Conservation (phyloP, 2,888 invertebrate species). For the Spodoptera littoralis region DNA sequence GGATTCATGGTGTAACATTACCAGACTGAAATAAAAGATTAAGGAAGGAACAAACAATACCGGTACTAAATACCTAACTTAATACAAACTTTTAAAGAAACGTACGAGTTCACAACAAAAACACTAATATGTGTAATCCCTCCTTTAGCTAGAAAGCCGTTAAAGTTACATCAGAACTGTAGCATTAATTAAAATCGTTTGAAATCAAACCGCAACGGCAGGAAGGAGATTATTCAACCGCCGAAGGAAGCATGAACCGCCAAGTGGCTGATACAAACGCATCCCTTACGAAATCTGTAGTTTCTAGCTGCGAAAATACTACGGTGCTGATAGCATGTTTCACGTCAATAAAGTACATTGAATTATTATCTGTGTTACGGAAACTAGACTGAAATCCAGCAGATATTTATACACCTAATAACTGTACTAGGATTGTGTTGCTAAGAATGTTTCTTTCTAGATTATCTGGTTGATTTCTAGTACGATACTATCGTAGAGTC, state of each 20-base stretch:
- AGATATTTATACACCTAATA: slow-evolving; percentile 18
- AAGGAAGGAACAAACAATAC: too few relatives aligned
- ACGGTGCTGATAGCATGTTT: slow-evolving; percentile 38
- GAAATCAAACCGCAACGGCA: slow-evolving; percentile 17
- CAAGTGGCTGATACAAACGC: slow-evolving; percentile 1
- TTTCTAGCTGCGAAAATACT: slow-evolving; percentile 17
- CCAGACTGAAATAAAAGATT: too few relatives aligned
- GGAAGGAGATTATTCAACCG: slow-evolving; percentile 44
- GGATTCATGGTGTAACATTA: too few relatives aligned
- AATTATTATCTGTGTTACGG: slow-evolving; percentile 22
- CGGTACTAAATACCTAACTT: too few relatives aligned
- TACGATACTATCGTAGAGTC: neutral
- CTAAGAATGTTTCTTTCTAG: slow-evolving; percentile 12
- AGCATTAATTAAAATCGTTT: slow-evolving; percentile 35
- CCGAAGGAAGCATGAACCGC: slow-evolving; percentile 27
- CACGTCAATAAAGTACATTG: slow-evolving; percentile 42
- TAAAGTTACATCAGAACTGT: slow-evolving; percentile 28
- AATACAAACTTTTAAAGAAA: too few relatives aligned
- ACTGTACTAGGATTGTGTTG: slow-evolving; percentile 16
- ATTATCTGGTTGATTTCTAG: slow-evolving; percentile 4
- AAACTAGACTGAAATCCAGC: slow-evolving; percentile 36
- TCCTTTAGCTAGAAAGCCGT: slow-evolving; percentile 22
- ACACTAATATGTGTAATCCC: neutral
- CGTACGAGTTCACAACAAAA: too few relatives aligned
- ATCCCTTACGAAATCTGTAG: slow-evolving; percentile 31